Conservation (phyloP, 2,113 vertebrate genomes). For the Salvelinus fontinalis region DNA sequence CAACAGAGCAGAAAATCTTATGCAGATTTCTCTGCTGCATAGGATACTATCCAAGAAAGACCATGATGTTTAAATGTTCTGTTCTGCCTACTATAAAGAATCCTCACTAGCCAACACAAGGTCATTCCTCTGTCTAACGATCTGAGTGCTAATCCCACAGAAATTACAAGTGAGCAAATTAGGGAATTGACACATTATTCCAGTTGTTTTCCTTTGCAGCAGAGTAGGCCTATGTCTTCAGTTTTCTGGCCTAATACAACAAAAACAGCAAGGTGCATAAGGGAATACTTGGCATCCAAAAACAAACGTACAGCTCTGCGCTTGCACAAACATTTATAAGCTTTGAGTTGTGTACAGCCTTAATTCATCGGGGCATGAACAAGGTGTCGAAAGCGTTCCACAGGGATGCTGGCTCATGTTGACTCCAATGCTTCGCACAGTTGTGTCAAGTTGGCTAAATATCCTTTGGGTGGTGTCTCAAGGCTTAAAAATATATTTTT, state of each 20-base stretch:
- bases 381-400: too few relatives aligned
- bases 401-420: too few relatives aligned
- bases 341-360: neutral
- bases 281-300: neutral
- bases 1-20: slow-evolving; percentile 56
- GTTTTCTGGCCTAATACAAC: neutral
- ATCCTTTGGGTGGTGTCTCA: too few relatives aligned
- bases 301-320: neutral
- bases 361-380: too few relatives aligned
- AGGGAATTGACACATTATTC: neutral
- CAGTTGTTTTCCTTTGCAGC: neutral
- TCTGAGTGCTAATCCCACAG: slow-evolving; percentile 20
- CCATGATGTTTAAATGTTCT: slow-evolving; percentile 24
- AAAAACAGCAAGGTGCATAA: neutral
- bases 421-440: too few relatives aligned
- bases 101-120: slow-evolving; percentile 29
- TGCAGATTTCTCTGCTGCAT: slow-evolving; percentile 42
- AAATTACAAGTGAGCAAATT: slow-evolving; percentile 23
- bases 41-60: slow-evolving; percentile 35
- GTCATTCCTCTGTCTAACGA: slow-evolving; percentile 16
- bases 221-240: neutral
- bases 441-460: too few relatives aligned
- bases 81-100: slow-evolving; percentile 27
- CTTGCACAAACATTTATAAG: neutral
- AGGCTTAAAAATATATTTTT: too few relatives aligned